Base-by-base conservation (phyloP, 1,140 invertebrate species). In the Eubasilissa regina region DNA sequence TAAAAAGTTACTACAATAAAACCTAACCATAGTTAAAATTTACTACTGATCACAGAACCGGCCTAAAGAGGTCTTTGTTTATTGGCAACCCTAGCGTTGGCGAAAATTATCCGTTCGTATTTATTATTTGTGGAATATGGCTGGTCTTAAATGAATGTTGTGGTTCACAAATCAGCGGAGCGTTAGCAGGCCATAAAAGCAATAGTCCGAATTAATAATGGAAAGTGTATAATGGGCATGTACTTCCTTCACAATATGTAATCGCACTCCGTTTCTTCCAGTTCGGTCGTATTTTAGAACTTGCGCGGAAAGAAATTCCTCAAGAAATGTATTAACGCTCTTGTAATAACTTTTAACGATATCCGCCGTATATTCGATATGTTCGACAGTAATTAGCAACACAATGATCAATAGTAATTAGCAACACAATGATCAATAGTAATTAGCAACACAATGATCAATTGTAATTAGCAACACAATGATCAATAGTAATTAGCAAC, bases 141-240 rank as follows among this genome's bases (percentile, higher is more conserved):
- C 15, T 15, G 64, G 44, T 43, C 44, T 44, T 45, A 45, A 73
- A 73, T 55, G 70, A 73, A 48, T 43, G 53, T 70, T 43, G 48
- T 19, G 6, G 70, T 12, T 48, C 70, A 73, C 70, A 73, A 73
- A 73, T 73, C 70, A 73, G 13, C 19, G 13, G 21, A 53, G 70
- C 70, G 70, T 73, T 73, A 73, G 70, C 70, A 56, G 70, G 53
- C 53, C 70, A 73, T 56, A 68, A 68, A 68, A 47, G 64, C 44
- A 68, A 68, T 68, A 48, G 64, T 68, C 44, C 35, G 64, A 47
- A 68, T 47, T 68, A 68, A 68, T 48, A 68, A 68, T 43, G 64
- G 43, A 17, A 47, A 68, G 15, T 68, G 44, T 45, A 47, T 68
- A 68, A 68, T 68, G 64, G 43, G 17, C 64, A 15, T 68, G 64